Evolutionary conservation across 1,140 invertebrate species (phyloP), one percentile per base, ranked within the genome.

Genomic region (Ephestia elutella): DNA sequence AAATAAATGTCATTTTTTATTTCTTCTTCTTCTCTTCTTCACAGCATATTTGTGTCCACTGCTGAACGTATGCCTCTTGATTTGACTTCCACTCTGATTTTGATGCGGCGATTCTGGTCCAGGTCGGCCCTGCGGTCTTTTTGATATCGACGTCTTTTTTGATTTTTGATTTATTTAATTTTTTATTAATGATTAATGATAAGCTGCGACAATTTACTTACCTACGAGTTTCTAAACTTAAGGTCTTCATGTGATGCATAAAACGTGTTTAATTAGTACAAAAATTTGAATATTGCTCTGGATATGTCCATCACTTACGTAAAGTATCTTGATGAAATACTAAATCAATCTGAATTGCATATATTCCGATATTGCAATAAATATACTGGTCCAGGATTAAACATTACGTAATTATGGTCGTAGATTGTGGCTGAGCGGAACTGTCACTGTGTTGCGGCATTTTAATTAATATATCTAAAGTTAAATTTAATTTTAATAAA

Each of bases 281-380:
- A 44, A 1, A 44, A 44, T 44, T 44, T 44, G 38, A 44, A 44
- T 44, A 44, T 35, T 44, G 38, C 13, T 44, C 38, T 44, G 38
- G 38, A 44, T 44, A 44, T 44, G 38, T 44, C 38, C 38, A 44
- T 44, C 38, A 44, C 38, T 44, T 44, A 13, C 38, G 38, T 15
- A 44, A 44, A 44, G 38, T 44, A 17, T 44, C 38, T 17, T 44
- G 38, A 44, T 44, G 38, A 44, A 44, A 44, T 44, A 44, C 38
- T 44, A 44, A 44, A 44, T 44, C 38, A n/a, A 44, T 44, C 38
- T 44, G 38, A 44, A n/a, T 44, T 44, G 38, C 38, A 44, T 44
- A 8, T 44, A 44, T 44, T 44, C 38, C 15, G n/a, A 44, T 44
- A 44, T 44, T 44, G 38, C 38, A 44, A 44, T 44, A 44, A 44